These are phyloP conservation scores for Sterrhoptilus dennistouni DNA, from an alignment of 2,113 vertebrate species.

Conservation along the genomic window DNA sequence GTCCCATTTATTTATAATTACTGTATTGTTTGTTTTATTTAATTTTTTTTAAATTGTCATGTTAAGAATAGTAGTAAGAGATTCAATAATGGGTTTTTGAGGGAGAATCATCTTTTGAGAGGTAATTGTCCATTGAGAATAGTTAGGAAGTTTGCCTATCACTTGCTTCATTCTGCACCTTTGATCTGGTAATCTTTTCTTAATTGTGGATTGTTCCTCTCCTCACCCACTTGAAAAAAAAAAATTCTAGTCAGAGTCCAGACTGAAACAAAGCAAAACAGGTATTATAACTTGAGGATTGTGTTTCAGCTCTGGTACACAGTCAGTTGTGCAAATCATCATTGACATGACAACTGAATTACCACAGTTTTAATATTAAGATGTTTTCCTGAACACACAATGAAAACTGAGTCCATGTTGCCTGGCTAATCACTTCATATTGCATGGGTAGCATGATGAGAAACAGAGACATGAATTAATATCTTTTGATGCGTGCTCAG, in stretches of 20 bases:
- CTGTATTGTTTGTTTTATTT: not conserved
- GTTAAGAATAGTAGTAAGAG: not conserved
- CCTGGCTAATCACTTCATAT: not conserved
- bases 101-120: not conserved
- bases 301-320: not conserved
- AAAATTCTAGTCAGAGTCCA: not conserved
- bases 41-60: not conserved
- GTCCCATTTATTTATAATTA: not conserved
- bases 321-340: not conserved
- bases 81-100: not conserved
- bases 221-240: not conserved
- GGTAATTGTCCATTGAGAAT: not conserved
- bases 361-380: not conserved
- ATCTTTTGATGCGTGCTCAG: not conserved
- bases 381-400: not conserved
- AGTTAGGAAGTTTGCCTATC: not conserved
- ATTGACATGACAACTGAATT: not conserved
- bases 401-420: not conserved
- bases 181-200: not conserved
- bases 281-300: not conserved
- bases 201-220: not conserved
- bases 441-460: not conserved
- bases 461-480: not conserved
- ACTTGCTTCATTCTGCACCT: not conserved
- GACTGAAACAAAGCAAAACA: not conserved